Percentiles rank a stretch among this genome's conserved stretches.
These are phyloP conservation scores for Sebastes schlegelii DNA, from an alignment of 2,113 vertebrate species.

Conservation along the genomic window DNA sequence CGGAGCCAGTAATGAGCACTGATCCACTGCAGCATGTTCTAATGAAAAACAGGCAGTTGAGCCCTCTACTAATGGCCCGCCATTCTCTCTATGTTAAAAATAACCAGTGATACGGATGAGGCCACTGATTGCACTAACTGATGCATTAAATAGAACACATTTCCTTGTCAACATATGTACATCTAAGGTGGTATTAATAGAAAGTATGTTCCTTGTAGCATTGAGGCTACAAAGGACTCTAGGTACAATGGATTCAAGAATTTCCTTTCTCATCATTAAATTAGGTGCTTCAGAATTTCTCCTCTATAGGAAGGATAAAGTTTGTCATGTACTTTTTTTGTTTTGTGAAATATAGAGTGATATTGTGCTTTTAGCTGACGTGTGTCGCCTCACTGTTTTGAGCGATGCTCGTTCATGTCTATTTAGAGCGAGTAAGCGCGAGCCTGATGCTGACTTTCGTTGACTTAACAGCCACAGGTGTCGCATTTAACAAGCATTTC, in stretches of 20 bases:
- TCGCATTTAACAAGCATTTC: too few species aligned
- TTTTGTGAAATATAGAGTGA: too few species aligned
- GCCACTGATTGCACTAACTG: slow-evolving; percentile 33
- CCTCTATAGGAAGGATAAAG: neutral
- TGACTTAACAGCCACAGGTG: too few species aligned
- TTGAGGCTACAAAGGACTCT: neutral
- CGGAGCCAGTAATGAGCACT: slow-evolving; percentile 19
- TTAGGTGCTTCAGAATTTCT: neutral
- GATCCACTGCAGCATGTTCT: slow-evolving; percentile 22
- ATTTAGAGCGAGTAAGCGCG: too few species aligned
- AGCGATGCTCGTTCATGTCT: too few species aligned
- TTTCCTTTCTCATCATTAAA: neutral
- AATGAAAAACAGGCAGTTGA: slow-evolving; percentile 47
- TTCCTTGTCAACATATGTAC: slow-evolving; percentile 5
- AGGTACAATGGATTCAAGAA: neutral
- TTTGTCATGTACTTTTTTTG: too few species aligned
- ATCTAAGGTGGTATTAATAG: slow-evolving; percentile 3
- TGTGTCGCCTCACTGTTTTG: too few species aligned
- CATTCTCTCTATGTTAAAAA: slow-evolving; percentile 18
- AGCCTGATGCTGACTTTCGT: too few species aligned
- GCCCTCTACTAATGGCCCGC: slow-evolving; percentile 31
- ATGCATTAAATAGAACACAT: slow-evolving; percentile 18
- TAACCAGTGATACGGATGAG: slow-evolving; percentile 28
- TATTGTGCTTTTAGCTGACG: too few species aligned
- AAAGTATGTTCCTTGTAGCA: neutral